Conservation (phyloP, 2,113 vertebrate species). For the Toxotes jaculatrix region DNA sequence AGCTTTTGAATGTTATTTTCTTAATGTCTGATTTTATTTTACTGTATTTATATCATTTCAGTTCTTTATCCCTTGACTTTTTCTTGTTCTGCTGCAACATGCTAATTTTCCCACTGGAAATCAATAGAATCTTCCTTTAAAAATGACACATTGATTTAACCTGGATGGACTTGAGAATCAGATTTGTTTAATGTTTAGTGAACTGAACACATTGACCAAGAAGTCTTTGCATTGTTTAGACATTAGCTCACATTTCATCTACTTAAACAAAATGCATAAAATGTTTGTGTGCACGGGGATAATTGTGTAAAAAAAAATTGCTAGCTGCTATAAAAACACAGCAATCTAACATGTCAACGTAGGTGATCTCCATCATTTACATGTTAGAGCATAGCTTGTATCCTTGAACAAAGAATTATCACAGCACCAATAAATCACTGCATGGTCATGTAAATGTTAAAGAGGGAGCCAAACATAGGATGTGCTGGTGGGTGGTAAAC, state of each 20-base stretch:
- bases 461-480: slow-evolving; percentile 70
- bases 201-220: not conserved
- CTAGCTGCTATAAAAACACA: not conserved
- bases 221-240: not conserved
- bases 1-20: not conserved
- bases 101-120: not conserved
- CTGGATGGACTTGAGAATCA: not conserved
- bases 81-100: not conserved
- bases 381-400: slow-evolving; percentile 25
- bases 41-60: not conserved
- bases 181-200: not conserved
- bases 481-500: slow-evolving; percentile 69
- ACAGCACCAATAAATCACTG: slow-evolving; percentile 70
- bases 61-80: not conserved
- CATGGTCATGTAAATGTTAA: slow-evolving; percentile 73
- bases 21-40: not conserved
- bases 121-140: not conserved
- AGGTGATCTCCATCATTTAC: slow-evolving; percentile 1
- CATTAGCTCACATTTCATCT: not conserved
- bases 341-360: slow-evolving; percentile 15
- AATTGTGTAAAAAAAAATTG: not conserved
- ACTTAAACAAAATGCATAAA: not conserved
- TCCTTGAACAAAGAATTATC: slow-evolving; percentile 56
- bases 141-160: slow-evolving; percentile 5
- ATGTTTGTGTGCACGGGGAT: not conserved